Base-by-base conservation (phyloP, 2,113 vertebrate species). In the Trematocara nigrifrons region DNA sequence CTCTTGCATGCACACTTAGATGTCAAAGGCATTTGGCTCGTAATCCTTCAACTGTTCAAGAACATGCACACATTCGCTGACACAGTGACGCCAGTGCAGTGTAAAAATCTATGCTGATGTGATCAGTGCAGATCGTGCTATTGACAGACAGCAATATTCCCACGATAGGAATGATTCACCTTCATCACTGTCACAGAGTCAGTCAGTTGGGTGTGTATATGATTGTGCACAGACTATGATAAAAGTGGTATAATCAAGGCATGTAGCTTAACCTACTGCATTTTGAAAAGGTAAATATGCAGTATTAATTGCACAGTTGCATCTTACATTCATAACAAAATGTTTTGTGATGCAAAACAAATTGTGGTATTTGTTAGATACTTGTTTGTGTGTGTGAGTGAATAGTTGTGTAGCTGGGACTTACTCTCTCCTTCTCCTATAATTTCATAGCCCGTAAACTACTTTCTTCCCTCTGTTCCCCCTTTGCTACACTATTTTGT, bases 101-200 rank as follows among this genome's bases (percentile, higher is more conserved):
- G 88, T 90, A 91, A 94, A 94, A 94, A 94, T 95, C 94, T 84
- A 94, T 95, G 87, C 86, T 95, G 92, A 95, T 95, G 88, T 89
- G 92, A 94, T 95, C 93, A 94, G 90, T 74, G 79, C 71, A 85
- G 88, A 85, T 92, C 35, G 13, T 52, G 49, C 52, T 92, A 93
- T 94, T 91, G 93, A 93, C 90, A 94, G 89, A 83, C 90, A 89
- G 76, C 77, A 89, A 93, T 91, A 93, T 90, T 92, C 81, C 90
- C 84, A 87, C 53, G 57, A 90, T 86, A 79, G 88, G 81, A 90
- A 90, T 61, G 87, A 93, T 93, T 93, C 92, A 91, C 91, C 93
- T 94, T 93, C 92, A 93, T 93, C 93, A 91, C 64, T 94, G 90
- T 91, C 89, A 83, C 47, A n/a, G 81, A 81, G 84, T 83, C 35